Evolutionary conservation across 2,113 vertebrate genomes (phyloP), one percentile per base, ranked within the genome.

Genomic region (Pelecanus crispus): DNA sequence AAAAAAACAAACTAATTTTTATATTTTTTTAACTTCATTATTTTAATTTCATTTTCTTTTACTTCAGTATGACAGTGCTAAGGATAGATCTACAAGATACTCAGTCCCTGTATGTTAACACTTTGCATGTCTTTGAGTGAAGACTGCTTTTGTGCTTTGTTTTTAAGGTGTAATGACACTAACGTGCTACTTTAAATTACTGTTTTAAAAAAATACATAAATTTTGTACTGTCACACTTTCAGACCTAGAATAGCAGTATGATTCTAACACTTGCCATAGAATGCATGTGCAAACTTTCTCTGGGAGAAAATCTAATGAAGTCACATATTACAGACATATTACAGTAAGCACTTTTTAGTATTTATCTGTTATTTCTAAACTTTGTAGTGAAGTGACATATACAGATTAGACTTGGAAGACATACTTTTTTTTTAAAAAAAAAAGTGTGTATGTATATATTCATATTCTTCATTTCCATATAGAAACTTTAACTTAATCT

Each of bases 41-140:
- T 86, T 77, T 81, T 73, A 73, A 38, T 94, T 90, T 79, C 9
- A 28, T 78, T 87, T 96, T 85, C 52, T 93, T 94, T 88, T 94
- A 81, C 73, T 84, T 88, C 80, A 98, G 94, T 96, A 53, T 79
- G 96, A 94, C 77, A 47, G 32, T 36, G 26, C 81, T 87, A 97
- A 97, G 85, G 95, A 94, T 71, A 96, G 66, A 89, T 87, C 94
- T n/a, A 74, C 96, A 91, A 97, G 97, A 96, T 85, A 93, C 49
- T 84, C 65, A 0, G 49, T 95, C 79, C 90, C 83, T 91, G 84
- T 98, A 90, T 78, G 92, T 97, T 95, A 73, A 78, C 10, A 26
- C 17, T 70, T 83, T 62, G 88, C 95, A 94, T 94, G 92, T 49
- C 42, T 94, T 81, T 81, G 71, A 40, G 59, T 75, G 42, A 92